Evolutionary conservation across 2,113 vertebrate species (phyloP), one percentile per base, ranked within the genome.

Genomic region (Megaceryle maxima): DNA sequence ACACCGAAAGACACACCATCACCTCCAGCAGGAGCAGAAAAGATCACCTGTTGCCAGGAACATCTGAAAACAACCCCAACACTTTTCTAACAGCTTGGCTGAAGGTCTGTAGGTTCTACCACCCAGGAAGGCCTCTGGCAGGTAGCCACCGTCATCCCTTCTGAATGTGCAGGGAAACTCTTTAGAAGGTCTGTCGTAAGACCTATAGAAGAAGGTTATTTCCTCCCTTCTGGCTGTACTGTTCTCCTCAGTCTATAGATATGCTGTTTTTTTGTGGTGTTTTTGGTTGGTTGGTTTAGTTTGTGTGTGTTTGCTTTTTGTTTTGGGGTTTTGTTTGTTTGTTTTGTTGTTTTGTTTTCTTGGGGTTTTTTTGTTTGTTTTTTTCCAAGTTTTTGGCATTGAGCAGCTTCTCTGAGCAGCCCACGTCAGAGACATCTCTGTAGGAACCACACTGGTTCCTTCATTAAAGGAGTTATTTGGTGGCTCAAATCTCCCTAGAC

Each of bases 161-260:
- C 80, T 10, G 74, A 39, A 41, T 0, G 0, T 2, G 33, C 80
- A 76, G 31, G 16, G 16, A 10, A 62, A 28, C 33, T 37, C 16
- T 44, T 35, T 44, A 67, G 43, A 56, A 62, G 64, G 63, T 28
- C 78, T 67, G 31, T 19, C 48, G 13, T 29, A 9, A 16, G 51
- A 74, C 5, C 35, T 70, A 60, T 8, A 48, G 35, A 64, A 24
- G 29, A 51, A 11, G 0, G 2, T 2, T 25, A 43, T 37, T 73
- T 67, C 31, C 51, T 44, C 18, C 33, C 4, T 67, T 83, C 62
- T 70, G 55, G 31, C 31, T 77, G 9, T 10, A n/a, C 13, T 11
- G 46, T 59, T 22, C 28, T 80, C 37, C 60, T 24, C 57, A 31
- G 21, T 11, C 70, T 10, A 55, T 0, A 41, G 5, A 28, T 28